phyloP scores from a whole-genome alignment of 2,113 vertebrate genomes.

The Nymphicus hollandicus region DNA sequence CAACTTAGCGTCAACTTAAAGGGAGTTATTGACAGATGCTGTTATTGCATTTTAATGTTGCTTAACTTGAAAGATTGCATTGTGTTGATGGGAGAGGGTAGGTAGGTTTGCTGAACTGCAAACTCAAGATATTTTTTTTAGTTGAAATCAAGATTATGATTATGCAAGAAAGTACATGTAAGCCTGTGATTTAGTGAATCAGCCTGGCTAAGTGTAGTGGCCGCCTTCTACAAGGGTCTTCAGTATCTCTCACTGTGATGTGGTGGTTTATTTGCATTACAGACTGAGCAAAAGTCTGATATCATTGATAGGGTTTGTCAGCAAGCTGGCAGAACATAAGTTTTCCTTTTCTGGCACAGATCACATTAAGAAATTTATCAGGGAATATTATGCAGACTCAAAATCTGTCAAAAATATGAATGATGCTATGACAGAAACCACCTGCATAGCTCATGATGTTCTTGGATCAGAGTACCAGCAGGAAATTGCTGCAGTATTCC shows the following conservation, averaged over 20 bases:
- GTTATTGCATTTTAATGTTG: neutral
- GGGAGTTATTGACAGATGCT: neutral
- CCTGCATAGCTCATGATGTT: slow-evolving; percentile 52
- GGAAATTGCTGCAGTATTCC: slow-evolving; percentile 31
- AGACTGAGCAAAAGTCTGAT: slow-evolving; percentile 18
- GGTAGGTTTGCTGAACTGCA: neutral
- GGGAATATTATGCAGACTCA: slow-evolving; percentile 45
- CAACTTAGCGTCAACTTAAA: neutral
- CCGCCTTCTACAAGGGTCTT: neutral
- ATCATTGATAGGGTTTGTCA: slow-evolving; percentile 21
- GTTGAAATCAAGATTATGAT: neutral
- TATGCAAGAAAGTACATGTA: neutral
- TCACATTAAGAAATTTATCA: slow-evolving; percentile 45
- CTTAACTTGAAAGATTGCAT: neutral
- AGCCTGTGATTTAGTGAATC: neutral
- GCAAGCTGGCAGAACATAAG: slow-evolving; percentile 39
- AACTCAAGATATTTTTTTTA: neutral
- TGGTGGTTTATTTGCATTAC: slow-evolving; percentile 26
- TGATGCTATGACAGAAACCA: slow-evolving; percentile 57
- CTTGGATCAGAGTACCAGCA: slow-evolving; percentile 31
- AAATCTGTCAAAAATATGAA: slow-evolving; percentile 59
- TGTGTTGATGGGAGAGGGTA: neutral
- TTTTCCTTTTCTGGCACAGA: slow-evolving; percentile 46
- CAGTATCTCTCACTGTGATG: neutral
- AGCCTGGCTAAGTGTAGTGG: neutral